Percentiles rank a stretch among this genome's conserved stretches.
Conservation (phyloP, 2,797 vertebrate genomes). For the Hylomyscus alleni region DNA sequence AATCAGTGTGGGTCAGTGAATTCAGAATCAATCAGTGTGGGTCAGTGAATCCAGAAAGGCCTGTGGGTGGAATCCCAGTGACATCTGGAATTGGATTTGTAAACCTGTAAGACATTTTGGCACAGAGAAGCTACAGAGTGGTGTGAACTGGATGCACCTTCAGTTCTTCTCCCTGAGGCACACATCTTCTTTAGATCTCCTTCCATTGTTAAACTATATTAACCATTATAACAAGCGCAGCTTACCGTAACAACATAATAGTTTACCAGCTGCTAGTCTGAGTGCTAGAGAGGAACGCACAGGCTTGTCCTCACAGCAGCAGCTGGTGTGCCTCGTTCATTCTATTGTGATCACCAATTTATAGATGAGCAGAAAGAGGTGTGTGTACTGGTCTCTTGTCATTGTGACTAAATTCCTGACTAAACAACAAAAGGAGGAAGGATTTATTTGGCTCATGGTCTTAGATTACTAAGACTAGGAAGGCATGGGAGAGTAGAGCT, state of each 20-base stretch:
- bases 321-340: background rate
- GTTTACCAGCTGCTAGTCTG: background rate
- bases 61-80: background rate
- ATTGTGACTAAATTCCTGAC: background rate
- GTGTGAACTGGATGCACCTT: background rate
- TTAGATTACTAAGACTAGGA: background rate
- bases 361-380: background rate
- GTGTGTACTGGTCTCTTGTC: background rate
- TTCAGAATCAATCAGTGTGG: background rate
- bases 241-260: background rate
- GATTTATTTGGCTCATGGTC: background rate
- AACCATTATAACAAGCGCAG: background rate
- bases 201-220: background rate
- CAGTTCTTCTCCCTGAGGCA: background rate
- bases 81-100: background rate
- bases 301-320: background rate
- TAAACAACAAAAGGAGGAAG: background rate
- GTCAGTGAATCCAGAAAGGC: background rate
- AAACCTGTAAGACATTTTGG: background rate
- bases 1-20: too few species aligned
- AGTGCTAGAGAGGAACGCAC: rapidly evolving
- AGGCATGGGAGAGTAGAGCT: background rate
- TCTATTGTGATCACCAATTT: background rate
- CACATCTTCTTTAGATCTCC: background rate
- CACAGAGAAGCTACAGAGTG: background rate